Percentiles rank a stretch among this genome's conserved stretches.
Conservation (phyloP, 2,113 vertebrate genomes). For the Chrysemys picta region DNA sequence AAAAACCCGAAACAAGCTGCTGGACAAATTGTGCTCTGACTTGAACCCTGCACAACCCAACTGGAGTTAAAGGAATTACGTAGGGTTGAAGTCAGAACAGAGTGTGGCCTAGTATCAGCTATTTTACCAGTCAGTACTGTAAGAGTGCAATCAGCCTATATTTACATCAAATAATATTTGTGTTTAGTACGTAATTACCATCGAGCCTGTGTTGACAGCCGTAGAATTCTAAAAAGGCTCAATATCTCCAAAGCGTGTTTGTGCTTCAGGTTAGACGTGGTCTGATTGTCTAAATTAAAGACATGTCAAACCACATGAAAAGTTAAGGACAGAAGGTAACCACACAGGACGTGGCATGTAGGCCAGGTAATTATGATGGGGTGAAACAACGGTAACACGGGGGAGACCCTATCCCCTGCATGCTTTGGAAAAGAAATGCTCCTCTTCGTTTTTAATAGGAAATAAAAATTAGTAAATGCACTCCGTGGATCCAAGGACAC, state of each 20-base stretch:
- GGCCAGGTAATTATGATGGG: slow-evolving; percentile 65
- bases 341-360: slow-evolving; percentile 74
- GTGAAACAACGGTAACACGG: slow-evolving; percentile 41
- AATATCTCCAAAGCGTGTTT: slow-evolving; percentile 64
- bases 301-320: slow-evolving; percentile 77
- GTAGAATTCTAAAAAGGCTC: slow-evolving; percentile 58
- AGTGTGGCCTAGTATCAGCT: background rate
- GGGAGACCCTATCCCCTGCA: slow-evolving; percentile 20
- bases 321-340: slow-evolving; percentile 68
- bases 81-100: background rate
- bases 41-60: background rate
- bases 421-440: background rate
- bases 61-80: background rate
- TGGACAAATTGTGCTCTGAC: background rate
- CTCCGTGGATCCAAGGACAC: slow-evolving; percentile 61
- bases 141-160: slow-evolving; percentile 57
- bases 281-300: slow-evolving; percentile 76
- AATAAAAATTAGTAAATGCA: slow-evolving; percentile 70
- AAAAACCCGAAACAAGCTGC: background rate
- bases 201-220: slow-evolving; percentile 63
- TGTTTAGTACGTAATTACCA: slow-evolving; percentile 59
- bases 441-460: slow-evolving; percentile 55
- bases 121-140: slow-evolving; percentile 47
- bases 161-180: slow-evolving; percentile 70
- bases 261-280: slow-evolving; percentile 66